Conservation (phyloP, 2,113 vertebrate species). For the Spizaetus ornatus region DNA sequence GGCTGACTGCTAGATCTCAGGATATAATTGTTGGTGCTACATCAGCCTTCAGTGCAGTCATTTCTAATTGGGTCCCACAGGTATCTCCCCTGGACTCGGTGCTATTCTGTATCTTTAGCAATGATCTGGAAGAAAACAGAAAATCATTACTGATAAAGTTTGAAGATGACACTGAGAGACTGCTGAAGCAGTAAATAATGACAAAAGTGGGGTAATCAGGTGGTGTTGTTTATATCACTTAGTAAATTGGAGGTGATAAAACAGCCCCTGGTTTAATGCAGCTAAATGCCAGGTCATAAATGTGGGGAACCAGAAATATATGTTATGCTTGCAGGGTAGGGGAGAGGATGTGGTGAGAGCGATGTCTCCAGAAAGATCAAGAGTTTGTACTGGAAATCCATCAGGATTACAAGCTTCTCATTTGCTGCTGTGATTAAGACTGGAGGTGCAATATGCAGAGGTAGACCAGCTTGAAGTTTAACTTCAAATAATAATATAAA, state of each 20-base stretch:
- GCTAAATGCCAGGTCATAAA: constrained; percentile 28
- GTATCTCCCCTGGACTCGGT: background rate
- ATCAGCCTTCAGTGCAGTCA: background rate
- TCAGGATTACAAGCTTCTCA: background rate
- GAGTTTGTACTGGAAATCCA: background rate
- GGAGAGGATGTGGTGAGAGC: background rate
- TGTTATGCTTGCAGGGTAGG: background rate
- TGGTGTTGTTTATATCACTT: constrained; percentile 29
- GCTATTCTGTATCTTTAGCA: background rate
- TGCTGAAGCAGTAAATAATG: constrained; percentile 34
- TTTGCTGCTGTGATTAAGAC: background rate
- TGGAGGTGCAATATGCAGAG: background rate
- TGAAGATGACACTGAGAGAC: constrained; percentile 30
- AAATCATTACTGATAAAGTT: constrained; percentile 60
- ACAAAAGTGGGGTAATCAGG: background rate
- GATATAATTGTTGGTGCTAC: background rate
- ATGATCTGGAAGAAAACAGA: constrained; percentile 25
- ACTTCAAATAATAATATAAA: background rate
- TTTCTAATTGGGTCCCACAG: constrained; percentile 49
- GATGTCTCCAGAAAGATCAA: background rate
- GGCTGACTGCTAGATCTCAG: background rate
- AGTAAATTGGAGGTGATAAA: constrained; percentile 49
- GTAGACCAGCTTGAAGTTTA: background rate
- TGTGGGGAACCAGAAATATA: background rate
- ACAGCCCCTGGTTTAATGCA: background rate